These are phyloP conservation scores for Stercorarius parasiticus DNA, from an alignment of 2,113 vertebrate species.

Conservation along the genomic window DNA sequence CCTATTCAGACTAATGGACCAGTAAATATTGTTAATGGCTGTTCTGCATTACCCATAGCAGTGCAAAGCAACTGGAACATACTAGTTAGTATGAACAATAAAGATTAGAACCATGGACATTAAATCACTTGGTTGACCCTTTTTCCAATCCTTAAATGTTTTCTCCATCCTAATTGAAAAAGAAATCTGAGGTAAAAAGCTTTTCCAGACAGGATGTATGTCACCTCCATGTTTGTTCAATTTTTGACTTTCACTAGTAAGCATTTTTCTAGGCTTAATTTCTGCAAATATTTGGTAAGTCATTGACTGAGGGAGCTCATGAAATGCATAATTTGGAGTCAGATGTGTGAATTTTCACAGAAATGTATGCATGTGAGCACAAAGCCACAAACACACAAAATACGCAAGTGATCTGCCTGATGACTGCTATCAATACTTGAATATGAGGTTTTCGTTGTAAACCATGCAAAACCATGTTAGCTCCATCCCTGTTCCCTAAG, in stretches of 20 bases:
- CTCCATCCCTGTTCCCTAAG: neutral
- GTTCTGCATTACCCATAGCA: neutral
- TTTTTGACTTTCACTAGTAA: neutral
- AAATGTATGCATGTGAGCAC: neutral
- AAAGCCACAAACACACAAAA: neutral
- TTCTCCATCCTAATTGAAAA: neutral
- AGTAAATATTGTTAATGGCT: neutral
- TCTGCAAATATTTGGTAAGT: neutral
- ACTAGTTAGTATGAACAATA: neutral
- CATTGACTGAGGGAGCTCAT: neutral
- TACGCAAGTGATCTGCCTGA: accelerated
- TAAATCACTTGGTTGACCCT: neutral
- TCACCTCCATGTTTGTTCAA: neutral
- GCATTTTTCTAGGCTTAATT: neutral
- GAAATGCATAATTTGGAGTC: neutral
- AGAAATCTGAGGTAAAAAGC: neutral
- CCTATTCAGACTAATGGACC: neutral
- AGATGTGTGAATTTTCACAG: neutral
- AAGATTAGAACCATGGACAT: neutral
- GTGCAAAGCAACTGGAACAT: neutral
- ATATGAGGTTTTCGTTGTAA: neutral
- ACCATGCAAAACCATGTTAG: neutral
- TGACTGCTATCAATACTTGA: neutral
- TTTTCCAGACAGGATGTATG: neutral
- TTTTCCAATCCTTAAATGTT: neutral